These are phyloP conservation scores for Antennarius maculatus DNA, from an alignment of 2,797 vertebrate genomes.

Conservation along the genomic window DNA sequence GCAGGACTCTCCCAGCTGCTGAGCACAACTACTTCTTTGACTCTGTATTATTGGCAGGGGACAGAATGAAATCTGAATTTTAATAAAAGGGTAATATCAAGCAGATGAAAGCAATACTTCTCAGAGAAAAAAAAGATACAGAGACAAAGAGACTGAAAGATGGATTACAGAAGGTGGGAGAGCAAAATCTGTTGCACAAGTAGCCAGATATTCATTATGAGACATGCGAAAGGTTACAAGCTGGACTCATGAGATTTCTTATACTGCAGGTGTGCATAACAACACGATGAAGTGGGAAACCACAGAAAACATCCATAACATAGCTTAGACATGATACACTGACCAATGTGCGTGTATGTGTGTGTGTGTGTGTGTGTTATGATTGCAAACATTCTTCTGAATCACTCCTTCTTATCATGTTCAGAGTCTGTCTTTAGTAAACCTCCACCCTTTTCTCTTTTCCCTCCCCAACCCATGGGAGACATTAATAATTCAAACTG, in stretches of 20 bases:
- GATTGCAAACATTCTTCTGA: constrained; percentile 12
- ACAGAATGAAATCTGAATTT: constrained; percentile 43
- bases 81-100: constrained; percentile 50
- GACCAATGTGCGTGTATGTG: constrained; percentile 7
- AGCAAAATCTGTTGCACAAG: constrained; percentile 25
- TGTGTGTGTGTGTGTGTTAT: neutral
- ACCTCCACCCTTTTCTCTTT: constrained; percentile 15
- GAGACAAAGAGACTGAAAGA: constrained; percentile 15
- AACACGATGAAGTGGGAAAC: constrained; percentile 4
- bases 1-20: constrained; percentile 21
- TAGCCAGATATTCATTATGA: constrained; percentile 10
- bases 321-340: constrained; percentile 12
- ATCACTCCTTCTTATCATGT: neutral
- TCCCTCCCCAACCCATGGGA: constrained; percentile 35
- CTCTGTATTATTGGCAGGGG: constrained; percentile 32
- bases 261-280: constrained; percentile 7
- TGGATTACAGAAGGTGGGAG: neutral
- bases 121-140: neutral
- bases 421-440: constrained; percentile 16
- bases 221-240: constrained; percentile 19
- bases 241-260: constrained; percentile 23
- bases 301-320: constrained; percentile 23
- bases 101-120: constrained; percentile 41
- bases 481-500: constrained; percentile 67
- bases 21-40: constrained; percentile 24